Percentiles rank a stretch among this genome's conserved stretches.
These are phyloP conservation scores for Herpetotheres cachinnans DNA, from an alignment of 2,113 vertebrate species.

Conservation along the genomic window DNA sequence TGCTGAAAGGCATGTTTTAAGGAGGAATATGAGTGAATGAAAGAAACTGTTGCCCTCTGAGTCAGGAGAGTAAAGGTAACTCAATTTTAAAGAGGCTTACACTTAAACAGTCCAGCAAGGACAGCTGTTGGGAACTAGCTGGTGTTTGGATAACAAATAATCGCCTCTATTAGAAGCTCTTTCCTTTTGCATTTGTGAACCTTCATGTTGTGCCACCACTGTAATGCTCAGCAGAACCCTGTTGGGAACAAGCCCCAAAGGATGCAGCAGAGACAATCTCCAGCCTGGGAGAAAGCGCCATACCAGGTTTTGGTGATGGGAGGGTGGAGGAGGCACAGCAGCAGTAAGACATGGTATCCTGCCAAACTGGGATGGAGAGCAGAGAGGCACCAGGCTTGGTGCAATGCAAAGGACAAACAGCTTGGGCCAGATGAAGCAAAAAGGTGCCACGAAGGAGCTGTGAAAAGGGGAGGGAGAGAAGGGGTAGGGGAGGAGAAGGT, in stretches of 20 bases:
- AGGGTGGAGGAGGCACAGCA: not conserved
- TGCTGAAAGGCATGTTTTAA: not conserved
- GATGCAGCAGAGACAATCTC: not conserved
- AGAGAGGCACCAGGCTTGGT: not conserved
- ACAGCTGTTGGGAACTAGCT: not conserved
- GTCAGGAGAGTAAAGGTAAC: not conserved
- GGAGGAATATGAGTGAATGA: not conserved
- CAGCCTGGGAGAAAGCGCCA: not conserved
- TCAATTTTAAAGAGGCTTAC: not conserved
- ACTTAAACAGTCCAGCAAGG: not conserved
- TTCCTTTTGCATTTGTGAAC: not conserved
- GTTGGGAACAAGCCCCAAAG: not conserved
- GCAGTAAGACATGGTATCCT: not conserved
- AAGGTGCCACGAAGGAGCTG: not conserved
- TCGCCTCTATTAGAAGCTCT: not conserved
- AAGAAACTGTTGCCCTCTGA: not conserved
- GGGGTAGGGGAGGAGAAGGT: not conserved
- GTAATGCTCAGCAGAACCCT: not conserved
- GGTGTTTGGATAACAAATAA: not conserved
- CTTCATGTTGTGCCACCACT: not conserved
- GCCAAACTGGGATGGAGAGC: not conserved
- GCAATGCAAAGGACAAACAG: not conserved
- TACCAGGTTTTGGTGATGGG: not conserved
- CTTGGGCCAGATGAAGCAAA: not conserved
- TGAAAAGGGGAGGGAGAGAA: not conserved